Evolutionary conservation across 2,888 invertebrate species (phyloP).

Genomic region (Cerceris ruficornis): DNA sequence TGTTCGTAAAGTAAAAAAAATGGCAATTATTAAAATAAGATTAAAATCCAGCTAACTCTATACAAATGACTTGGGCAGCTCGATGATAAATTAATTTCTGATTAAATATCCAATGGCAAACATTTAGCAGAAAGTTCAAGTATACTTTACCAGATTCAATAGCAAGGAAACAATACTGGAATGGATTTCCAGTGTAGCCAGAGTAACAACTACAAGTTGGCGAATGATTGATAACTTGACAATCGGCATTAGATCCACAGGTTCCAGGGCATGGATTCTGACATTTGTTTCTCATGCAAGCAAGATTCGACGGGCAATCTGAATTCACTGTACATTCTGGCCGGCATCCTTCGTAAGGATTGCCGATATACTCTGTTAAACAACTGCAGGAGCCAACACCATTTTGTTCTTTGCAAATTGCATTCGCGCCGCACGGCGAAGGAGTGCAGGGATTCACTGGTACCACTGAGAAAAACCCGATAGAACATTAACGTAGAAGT

Average conservation of each 20-base stretch:
- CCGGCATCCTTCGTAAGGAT: slow-evolving; percentile 88
- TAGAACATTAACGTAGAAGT: background rate
- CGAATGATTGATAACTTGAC: slow-evolving; percentile 82
- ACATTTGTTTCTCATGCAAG: slow-evolving; percentile 91
- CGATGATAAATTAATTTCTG: no score
- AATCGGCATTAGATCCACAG: slow-evolving; percentile 85
- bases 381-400: slow-evolving; percentile 90
- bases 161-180: slow-evolving; percentile 82
- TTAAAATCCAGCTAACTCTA: no score
- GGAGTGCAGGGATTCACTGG: slow-evolving; percentile 84
- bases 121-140: no score
- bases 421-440: slow-evolving; percentile 90
- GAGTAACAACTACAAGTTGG: slow-evolving; percentile 81
- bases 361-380: slow-evolving; percentile 87
- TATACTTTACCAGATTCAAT: slow-evolving; percentile 47
- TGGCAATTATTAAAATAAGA: no score
- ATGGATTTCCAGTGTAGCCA: slow-evolving; percentile 83
- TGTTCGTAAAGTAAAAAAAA: no score
- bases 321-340: slow-evolving; percentile 91
- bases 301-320: slow-evolving; percentile 88
- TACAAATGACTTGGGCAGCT: no score
- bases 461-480: slow-evolving; percentile 7
- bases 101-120: no score
- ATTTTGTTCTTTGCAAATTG: slow-evolving; percentile 89
- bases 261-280: slow-evolving; percentile 89